These are phyloP conservation scores for Elymnias hypermnestra DNA, from an alignment of 1,140 invertebrate genomes.

Conservation along the genomic window DNA sequence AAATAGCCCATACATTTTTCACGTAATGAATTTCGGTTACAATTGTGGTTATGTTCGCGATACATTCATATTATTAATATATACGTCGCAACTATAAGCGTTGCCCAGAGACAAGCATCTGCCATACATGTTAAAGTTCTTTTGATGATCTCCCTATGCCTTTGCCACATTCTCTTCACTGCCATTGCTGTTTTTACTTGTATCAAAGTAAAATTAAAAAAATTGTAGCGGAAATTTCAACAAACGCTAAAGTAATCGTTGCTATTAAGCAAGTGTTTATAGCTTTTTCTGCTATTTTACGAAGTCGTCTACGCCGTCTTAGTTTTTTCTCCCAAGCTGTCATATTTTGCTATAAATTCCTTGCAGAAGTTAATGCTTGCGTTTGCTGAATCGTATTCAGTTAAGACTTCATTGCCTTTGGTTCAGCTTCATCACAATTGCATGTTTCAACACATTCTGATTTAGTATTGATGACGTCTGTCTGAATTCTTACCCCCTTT, in stretches of 20 bases:
- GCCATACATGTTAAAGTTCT: slow-evolving; percentile 25
- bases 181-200: slow-evolving; percentile 25
- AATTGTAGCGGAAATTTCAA: slow-evolving; percentile 41
- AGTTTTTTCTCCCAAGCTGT: slow-evolving; percentile 37
- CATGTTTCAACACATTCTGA: slow-evolving; percentile 38
- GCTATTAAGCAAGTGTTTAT: slow-evolving; percentile 41
- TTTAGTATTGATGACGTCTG: slow-evolving; percentile 25
- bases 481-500: slow-evolving; percentile 25
- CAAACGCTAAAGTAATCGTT: slow-evolving; percentile 40
- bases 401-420: neutral
- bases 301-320: slow-evolving; percentile 30
- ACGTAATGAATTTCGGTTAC: no score
- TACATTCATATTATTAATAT: slow-evolving; percentile 15
- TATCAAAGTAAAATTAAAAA: slow-evolving; percentile 24
- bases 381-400: no score
- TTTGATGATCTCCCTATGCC: slow-evolving; percentile 26
- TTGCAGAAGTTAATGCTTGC: no score
- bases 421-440: slow-evolving; percentile 20
- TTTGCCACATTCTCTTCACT: slow-evolving; percentile 34
- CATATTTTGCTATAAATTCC: no score
- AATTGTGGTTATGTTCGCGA: no score
- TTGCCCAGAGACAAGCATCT: slow-evolving; percentile 34
- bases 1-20: no score
- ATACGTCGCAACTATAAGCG: slow-evolving; percentile 38
- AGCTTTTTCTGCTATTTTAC: slow-evolving; percentile 37